Percentiles rank a stretch among this genome's conserved stretches.
Evolutionary conservation across 2,113 vertebrate genomes (phyloP).

Genomic region (Lampris incognitus): DNA sequence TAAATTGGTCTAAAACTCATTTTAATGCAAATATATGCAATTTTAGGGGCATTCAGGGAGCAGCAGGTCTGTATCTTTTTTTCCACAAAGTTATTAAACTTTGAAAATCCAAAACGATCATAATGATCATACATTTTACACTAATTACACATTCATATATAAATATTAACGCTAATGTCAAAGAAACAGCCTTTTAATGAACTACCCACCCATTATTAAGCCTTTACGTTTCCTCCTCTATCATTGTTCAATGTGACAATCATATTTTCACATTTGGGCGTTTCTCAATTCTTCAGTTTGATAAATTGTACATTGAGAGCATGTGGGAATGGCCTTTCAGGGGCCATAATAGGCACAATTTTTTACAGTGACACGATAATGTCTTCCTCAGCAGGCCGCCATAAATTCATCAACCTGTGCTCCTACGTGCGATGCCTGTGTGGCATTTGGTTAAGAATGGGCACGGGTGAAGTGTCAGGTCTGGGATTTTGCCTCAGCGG

Average conservation of each 20-base stretch:
- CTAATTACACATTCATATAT: constrained; percentile 24
- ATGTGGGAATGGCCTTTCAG: constrained; percentile 64
- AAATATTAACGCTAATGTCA: constrained; percentile 54
- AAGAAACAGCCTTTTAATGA: constrained; percentile 42
- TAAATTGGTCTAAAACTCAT: too few species aligned
- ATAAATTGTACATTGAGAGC: constrained; percentile 52
- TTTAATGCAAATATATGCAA: too few species aligned
- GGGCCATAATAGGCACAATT: constrained; percentile 71
- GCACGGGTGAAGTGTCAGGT: constrained; percentile 67
- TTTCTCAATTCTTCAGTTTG: constrained; percentile 39
- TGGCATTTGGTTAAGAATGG: constrained; percentile 74
- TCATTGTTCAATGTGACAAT: constrained; percentile 16
- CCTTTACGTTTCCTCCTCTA: constrained; percentile 31
- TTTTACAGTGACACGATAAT: constrained; percentile 66
- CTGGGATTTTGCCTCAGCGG: constrained; percentile 68
- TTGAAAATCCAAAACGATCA: too few species aligned
- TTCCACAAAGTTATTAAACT: too few species aligned
- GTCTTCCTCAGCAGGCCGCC: constrained; percentile 69
- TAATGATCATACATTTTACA: too few species aligned
- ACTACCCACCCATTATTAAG: constrained; percentile 30
- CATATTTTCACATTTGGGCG: constrained; percentile 45
- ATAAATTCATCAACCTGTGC: constrained; percentile 74
- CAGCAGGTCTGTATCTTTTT: too few species aligned
- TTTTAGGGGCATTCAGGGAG: too few species aligned
- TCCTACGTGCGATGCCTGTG: constrained; percentile 68